These are phyloP conservation scores for Oreortyx pictus DNA, from an alignment of 2,797 vertebrate species.

Conservation along the genomic window DNA sequence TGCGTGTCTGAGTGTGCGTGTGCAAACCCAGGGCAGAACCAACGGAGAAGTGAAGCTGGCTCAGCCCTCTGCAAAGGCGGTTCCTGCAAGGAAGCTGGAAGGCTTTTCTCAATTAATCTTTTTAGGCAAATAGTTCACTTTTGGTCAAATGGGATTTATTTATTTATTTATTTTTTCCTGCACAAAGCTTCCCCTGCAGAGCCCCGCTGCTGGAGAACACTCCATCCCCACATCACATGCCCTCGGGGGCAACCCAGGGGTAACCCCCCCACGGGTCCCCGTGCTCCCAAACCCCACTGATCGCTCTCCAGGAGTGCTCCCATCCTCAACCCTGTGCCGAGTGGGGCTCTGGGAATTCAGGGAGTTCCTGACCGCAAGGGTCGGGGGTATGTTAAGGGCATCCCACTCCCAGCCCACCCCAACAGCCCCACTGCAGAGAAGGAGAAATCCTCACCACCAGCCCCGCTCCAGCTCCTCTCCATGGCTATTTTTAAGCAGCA, in stretches of 20 bases:
- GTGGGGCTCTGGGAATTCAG: neutral
- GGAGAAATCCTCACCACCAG: neutral
- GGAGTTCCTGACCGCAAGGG: accelerated
- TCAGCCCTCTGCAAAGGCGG: neutral
- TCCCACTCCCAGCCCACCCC: accelerated
- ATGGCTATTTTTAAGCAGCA: neutral
- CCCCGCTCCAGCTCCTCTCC: neutral
- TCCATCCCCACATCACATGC: neutral
- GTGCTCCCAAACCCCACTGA: neutral
- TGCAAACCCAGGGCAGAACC: neutral
- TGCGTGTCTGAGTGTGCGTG: neutral
- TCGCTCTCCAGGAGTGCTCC: accelerated
- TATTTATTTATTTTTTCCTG: neutral
- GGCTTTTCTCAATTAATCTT: neutral
- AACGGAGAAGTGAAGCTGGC: neutral
- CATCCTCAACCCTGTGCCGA: neutral
- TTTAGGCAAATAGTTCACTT: neutral
- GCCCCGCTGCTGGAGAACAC: accelerated
- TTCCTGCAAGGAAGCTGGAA: neutral
- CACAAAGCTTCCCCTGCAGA: neutral
- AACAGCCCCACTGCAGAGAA: accelerated
- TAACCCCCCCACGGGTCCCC: accelerated
- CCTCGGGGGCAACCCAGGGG: too few relatives aligned
- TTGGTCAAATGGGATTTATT: neutral
- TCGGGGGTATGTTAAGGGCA: accelerated